Evolutionary conservation across 2,888 invertebrate species (phyloP).

Genomic region (Hydriomena furcata): DNA sequence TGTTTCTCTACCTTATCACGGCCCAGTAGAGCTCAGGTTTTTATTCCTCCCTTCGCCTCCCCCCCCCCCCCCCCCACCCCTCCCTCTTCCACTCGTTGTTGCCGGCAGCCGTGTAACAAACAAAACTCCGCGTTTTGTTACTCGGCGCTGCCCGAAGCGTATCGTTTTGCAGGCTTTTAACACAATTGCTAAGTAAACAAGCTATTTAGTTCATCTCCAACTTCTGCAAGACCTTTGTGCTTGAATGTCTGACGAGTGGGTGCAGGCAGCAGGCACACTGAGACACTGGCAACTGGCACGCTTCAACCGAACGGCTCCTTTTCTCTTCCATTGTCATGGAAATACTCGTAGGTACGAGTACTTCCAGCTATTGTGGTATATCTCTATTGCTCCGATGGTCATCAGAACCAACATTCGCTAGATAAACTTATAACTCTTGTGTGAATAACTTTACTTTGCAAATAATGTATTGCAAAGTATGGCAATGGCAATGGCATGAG

Average conservation of each 20-base stretch:
- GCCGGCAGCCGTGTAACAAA: slow-evolving; percentile 6
- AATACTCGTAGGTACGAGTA: no score
- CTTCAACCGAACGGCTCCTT: neutral
- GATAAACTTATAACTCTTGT: no score
- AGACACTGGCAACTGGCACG: no score
- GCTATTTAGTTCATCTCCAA: slow-evolving; percentile 14
- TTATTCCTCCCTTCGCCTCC: neutral
- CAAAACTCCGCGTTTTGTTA: slow-evolving; percentile 16
- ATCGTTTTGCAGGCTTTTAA: slow-evolving; percentile 25
- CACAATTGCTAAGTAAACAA: slow-evolving; percentile 21
- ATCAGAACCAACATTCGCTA: no score
- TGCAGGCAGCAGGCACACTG: no score
- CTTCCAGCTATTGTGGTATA: neutral
- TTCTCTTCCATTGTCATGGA: neutral
- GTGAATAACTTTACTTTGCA: no score
- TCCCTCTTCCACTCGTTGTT: neutral
- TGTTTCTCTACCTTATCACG: neutral
- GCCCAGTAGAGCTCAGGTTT: neutral
- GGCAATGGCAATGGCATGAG: neutral
- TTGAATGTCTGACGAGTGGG: neutral
- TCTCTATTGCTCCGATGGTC: no score
- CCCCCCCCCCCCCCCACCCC: neutral
- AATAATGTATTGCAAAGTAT: no score
- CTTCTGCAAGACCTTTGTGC: slow-evolving; percentile 7
- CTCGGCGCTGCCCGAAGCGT: slow-evolving; percentile 8